Conservation (phyloP, 2,888 invertebrate genomes). For the Philopedon plagiatum region DNA sequence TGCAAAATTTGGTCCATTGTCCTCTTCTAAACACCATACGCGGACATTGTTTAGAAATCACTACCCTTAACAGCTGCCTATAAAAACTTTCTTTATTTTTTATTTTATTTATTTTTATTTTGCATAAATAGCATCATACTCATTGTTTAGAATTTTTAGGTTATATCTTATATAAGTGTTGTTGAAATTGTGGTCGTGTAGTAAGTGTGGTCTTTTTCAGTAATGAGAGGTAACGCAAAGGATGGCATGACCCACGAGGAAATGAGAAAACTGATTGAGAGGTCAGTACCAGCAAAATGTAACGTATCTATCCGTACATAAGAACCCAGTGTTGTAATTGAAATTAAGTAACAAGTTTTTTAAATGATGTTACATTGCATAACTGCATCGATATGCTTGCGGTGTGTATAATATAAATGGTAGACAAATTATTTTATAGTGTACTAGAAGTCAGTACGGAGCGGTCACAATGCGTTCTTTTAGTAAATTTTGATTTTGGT, state of each 20-base stretch:
- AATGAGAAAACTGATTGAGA: constrained; percentile 98
- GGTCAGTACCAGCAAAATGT: constrained; percentile 77
- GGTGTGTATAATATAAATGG: not conserved
- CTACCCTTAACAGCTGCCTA: not conserved
- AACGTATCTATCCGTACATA: constrained; percentile 19
- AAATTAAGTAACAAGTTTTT: not conserved
- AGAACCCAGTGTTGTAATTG: constrained; percentile 11
- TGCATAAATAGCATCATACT: constrained; percentile 33
- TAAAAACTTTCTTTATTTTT: constrained; percentile 19
- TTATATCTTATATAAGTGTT: constrained; percentile 31
- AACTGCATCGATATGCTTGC: not conserved
- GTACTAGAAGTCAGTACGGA: constrained; percentile 2
- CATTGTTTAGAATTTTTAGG: constrained; percentile 35
- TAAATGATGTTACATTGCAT: constrained; percentile 1
- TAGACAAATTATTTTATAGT: not conserved
- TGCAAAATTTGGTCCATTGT: too few relatives aligned
- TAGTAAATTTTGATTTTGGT: too few relatives aligned
- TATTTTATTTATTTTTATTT: constrained; percentile 42
- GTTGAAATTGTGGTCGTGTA: constrained; percentile 70
- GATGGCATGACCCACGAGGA: constrained; percentile 96
- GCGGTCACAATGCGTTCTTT: too few relatives aligned
- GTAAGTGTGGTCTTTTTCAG: constrained; percentile 73
- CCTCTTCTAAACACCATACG: too few relatives aligned
- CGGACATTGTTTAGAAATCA: not conserved
- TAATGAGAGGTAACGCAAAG: constrained; percentile 82